Percentiles rank a stretch among this genome's conserved stretches.
Evolutionary conservation across 2,888 invertebrate species (phyloP).

Genomic region (Metopia argyrocephala): DNA sequence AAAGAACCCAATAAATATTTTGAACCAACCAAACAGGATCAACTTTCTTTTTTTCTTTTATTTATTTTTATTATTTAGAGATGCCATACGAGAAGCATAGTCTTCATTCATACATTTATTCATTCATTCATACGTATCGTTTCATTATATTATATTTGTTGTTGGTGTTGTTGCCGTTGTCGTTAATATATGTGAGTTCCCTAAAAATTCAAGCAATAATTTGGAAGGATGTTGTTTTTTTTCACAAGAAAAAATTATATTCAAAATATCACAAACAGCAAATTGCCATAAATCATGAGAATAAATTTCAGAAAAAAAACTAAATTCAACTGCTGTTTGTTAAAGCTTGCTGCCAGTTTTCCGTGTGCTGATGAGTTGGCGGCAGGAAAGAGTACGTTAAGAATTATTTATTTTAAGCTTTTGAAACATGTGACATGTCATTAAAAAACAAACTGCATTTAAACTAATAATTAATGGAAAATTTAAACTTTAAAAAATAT

Average conservation of each 20-base stretch:
- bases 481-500: too few relatives aligned
- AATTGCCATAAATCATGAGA: slow-evolving; percentile 77
- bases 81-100: slow-evolving; percentile 21
- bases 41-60: slow-evolving; percentile 56
- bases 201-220: slow-evolving; percentile 47
- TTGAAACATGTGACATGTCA: too few relatives aligned
- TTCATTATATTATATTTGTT: slow-evolving; percentile 38
- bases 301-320: slow-evolving; percentile 52
- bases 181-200: slow-evolving; percentile 51
- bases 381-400: too few relatives aligned
- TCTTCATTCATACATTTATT: slow-evolving; percentile 57
- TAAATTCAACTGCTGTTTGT: slow-evolving; percentile 34
- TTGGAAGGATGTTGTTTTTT: slow-evolving; percentile 44
- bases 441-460: too few relatives aligned
- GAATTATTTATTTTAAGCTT: too few relatives aligned
- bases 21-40: slow-evolving; percentile 38
- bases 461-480: too few relatives aligned
- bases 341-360: slow-evolving; percentile 16
- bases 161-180: slow-evolving; percentile 62
- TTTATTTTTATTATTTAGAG: slow-evolving; percentile 50
- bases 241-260: slow-evolving; percentile 30
- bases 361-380: slow-evolving; percentile 20
- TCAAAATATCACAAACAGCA: slow-evolving; percentile 77
- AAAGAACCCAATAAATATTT: background rate
- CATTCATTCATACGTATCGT: slow-evolving; percentile 37